phyloP scores from a whole-genome alignment of 2,888 invertebrate genomes.

The Meteorus colon region DNA sequence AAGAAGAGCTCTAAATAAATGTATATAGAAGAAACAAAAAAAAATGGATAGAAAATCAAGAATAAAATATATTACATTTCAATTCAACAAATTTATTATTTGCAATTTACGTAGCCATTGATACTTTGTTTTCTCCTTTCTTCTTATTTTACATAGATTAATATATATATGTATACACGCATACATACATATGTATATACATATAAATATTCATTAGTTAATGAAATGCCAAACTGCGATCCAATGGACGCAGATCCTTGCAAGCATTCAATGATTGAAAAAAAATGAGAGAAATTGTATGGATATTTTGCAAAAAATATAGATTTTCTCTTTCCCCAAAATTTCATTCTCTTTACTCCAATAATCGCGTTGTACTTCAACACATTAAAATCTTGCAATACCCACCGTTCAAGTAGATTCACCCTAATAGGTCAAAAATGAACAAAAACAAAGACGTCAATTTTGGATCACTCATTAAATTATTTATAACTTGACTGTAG shows the following conservation, averaged over 20 bases:
- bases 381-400: no score
- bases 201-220: background rate
- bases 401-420: background rate
- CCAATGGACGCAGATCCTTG: no score
- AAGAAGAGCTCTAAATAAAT: conserved; percentile 39
- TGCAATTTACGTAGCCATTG: conserved; percentile 16
- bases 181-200: no score
- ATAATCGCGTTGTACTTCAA: no score
- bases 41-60: background rate
- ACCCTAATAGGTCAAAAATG: background rate
- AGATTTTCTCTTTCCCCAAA: conserved; percentile 8
- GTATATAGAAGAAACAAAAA: no score
- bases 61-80: conserved; percentile 33
- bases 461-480: conserved; percentile 15
- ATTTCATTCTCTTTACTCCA: background rate
- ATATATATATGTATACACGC: no score
- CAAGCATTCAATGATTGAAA: background rate
- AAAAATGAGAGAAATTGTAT: background rate
- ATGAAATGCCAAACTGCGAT: background rate
- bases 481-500: background rate
- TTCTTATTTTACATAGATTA: background rate
- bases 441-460: background rate
- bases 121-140: background rate
- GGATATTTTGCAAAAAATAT: background rate
- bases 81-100: conserved; percentile 36